Base-by-base conservation (phyloP, 2,797 vertebrate genomes). In the Hylomyscus alleni region DNA sequence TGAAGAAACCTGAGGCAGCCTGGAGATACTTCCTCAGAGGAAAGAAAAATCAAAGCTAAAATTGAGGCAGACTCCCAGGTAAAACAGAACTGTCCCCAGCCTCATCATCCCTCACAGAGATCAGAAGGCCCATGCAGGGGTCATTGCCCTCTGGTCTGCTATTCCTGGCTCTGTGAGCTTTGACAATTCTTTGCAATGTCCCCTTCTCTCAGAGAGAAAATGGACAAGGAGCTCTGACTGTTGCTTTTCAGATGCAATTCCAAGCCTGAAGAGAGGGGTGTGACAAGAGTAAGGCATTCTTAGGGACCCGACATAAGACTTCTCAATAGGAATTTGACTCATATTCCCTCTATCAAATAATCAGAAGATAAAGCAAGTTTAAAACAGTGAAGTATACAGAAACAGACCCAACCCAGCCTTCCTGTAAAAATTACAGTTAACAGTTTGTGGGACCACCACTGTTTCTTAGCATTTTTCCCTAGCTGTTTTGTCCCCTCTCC, bases 351-450 rank as follows among this genome's bases (percentile, higher is more conserved):
- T n/a, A 87, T 34, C 72, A 80, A 84, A 89, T 81, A 80, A 89
- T 24, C 37, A 92, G 54, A 69, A 94, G n/a, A 60, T 83, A 85
- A 89, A n/a, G 47, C 89, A n/a, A 7, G 34, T 13, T 94, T 69
- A 67, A 44, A 90, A 82, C 58, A 94, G 31, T 2, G 26, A 92
- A 54, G 11, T 19, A 37, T 37, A 37, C 40, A 80, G 26, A 81
- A 17, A 65, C 11, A 65, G 6, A 62, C 40, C 75, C 13, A 86
- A 50, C 11, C 44, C n/a, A 50, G 26, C 60, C 29, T 54, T 24
- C 17, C 37, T 92, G 65, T 62, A 60, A 76, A 54, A 65, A 81
- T 26, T 80, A 37, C 56, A 58, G 65, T 24, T 37, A 50, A 52
- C 54, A 65, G 31, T 13, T 1, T 58, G 29, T 29, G 47, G 29